Conservation (phyloP, 2,797 vertebrate genomes). For the Pteropus rufus region DNA sequence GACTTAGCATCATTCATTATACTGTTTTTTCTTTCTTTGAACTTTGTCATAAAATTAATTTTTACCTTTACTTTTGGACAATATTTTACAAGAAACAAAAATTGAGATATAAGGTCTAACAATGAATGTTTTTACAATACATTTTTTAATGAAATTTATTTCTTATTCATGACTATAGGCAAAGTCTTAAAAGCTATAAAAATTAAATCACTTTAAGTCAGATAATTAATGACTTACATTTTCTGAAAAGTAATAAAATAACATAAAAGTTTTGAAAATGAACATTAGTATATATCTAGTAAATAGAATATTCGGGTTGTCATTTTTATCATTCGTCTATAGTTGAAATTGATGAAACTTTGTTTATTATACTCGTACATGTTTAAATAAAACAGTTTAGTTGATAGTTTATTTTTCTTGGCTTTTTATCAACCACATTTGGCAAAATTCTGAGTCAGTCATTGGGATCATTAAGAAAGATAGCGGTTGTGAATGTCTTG, state of each 20-base stretch:
- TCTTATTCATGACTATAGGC: neutral
- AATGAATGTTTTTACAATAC: neutral
- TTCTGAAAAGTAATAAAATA: conserved; percentile 6
- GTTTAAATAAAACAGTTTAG: conserved; percentile 23
- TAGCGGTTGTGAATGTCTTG: neutral
- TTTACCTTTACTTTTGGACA: neutral
- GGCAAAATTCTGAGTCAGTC: conserved; percentile 19
- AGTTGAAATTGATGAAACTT: neutral
- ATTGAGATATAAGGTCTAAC: neutral
- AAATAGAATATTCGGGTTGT: neutral
- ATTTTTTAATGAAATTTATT: neutral
- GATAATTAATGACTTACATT: neutral
- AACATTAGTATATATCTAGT: neutral
- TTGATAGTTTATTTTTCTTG: conserved; percentile 19
- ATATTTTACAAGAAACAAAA: conserved; percentile 50
- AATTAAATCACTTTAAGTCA: neutral
- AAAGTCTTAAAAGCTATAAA: conserved; percentile 29
- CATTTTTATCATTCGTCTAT: neutral
- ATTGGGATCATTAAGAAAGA: conserved; percentile 35
- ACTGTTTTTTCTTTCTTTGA: conserved; percentile 9
- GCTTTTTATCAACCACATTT: conserved; percentile 32
- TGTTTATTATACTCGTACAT: neutral
- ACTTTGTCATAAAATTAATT: conserved; percentile 14
- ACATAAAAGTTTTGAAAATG: neutral
- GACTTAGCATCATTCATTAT: neutral